Percentiles rank a stretch among this genome's conserved stretches.
Conservation (phyloP, 2,888 invertebrate genomes). For the Ormia ochracea region DNA sequence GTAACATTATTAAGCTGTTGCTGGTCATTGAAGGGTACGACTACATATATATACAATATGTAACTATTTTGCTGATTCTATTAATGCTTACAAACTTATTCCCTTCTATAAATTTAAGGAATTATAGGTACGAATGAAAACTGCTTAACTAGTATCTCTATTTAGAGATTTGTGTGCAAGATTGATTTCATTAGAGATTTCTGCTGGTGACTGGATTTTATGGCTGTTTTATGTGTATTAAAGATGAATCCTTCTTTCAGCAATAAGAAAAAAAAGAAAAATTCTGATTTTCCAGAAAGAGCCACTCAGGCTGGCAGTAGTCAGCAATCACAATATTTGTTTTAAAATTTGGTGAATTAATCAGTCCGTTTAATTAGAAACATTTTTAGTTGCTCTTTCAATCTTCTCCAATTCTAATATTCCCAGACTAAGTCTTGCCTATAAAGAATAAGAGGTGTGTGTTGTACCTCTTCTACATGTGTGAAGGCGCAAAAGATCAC, state of each 20-base stretch:
- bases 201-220: neutral
- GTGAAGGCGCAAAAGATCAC: too few relatives aligned
- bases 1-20: conserved; percentile 61
- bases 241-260: neutral
- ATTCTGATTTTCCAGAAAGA: neutral
- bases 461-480: too few relatives aligned
- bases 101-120: neutral
- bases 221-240: neutral
- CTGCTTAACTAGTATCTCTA: conserved; percentile 1
- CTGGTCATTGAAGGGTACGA: conserved; percentile 35
- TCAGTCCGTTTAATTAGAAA: too few relatives aligned
- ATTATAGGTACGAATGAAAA: conserved; percentile 1
- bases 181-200: conserved; percentile 25
- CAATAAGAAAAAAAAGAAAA: neutral
- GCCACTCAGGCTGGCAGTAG: too few relatives aligned
- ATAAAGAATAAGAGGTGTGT: too few relatives aligned
- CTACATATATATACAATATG: neutral
- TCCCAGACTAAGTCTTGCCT: too few relatives aligned
- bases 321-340: too few relatives aligned
- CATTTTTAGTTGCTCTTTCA: too few relatives aligned
- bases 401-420: too few relatives aligned
- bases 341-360: too few relatives aligned
- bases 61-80: conserved; percentile 14
- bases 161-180: conserved; percentile 14
- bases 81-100: neutral